Evolutionary conservation across 2,113 vertebrate species (phyloP), one percentile per base, ranked within the genome.

Genomic region (Nothocercus julius): DNA sequence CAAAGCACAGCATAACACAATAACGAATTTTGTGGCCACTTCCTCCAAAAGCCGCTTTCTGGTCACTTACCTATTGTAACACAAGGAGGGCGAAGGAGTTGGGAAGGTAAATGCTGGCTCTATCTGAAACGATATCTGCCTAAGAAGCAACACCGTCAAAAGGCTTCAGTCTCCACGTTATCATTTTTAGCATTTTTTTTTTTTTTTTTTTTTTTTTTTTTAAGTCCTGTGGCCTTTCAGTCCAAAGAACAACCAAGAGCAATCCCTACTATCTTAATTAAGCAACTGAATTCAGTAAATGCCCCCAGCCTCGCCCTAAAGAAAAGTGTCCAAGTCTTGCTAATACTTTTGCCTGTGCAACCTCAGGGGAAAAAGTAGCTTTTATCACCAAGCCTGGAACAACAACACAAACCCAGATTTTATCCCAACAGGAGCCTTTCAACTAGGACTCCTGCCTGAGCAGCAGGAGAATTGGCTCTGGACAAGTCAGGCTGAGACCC

Each of bases 301-400:
- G 66, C 61, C 87, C 75, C 75, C 54, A 38, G 53, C 76, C 53
- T 8, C 38, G 58, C 61, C 88, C 78, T 90, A 73, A 74, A 87
- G 73, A 58, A 58, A 44, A 20, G 67, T 19, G 49, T 36, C 67
- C 86, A 18, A 85, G 62, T 89, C 80, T 72, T 32, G 66, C 89
- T 94, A 92, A 89, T 75, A 59, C 74, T 84, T 94, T 93, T 90
- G 79, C 73, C 92, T 51, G 6, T 25, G 61, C 53, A 64, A 82
- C 90, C 86, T 56, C 54, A 1, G 45, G 91, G 92, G 85, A 83
- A 54, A 91, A 96, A 95, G 96, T n/a, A 94, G 93, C 94, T 94
- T 89, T 96, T 88, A 93, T 95, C 94, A 59, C 84, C 72, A 85
- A 92, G 93, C 92, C 95, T 96, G 95, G 96, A 97, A 97, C 90